phyloP scores from a whole-genome alignment of 2,797 vertebrate species.

The Liparis tanakae region DNA sequence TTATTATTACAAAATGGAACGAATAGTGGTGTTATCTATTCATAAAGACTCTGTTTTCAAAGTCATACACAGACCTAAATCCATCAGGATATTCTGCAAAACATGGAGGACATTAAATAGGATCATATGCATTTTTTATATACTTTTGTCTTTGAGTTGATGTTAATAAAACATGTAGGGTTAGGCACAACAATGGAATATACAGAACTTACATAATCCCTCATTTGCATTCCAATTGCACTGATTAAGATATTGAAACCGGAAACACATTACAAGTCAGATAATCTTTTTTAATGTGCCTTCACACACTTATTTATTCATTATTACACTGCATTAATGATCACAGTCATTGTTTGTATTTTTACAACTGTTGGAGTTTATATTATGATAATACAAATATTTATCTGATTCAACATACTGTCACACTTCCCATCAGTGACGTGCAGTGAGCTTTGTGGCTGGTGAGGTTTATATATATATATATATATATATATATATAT shows the following conservation, averaged over 20 bases:
- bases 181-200: conserved; percentile 25
- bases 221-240: conserved; percentile 28
- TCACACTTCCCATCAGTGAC: conserved; percentile 12
- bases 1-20: conserved; percentile 19
- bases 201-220: conserved; percentile 16
- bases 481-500: no score
- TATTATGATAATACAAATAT: conserved; percentile 42
- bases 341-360: conserved; percentile 33
- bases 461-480: no score
- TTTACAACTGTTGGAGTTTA: conserved; percentile 42
- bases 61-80: conserved; percentile 26
- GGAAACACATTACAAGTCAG: conserved; percentile 27
- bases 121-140: conserved; percentile 18
- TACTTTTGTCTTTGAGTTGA: conserved; percentile 21
- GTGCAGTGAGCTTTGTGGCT: no score
- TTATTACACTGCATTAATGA: conserved; percentile 47
- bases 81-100: conserved; percentile 17
- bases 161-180: conserved; percentile 31
- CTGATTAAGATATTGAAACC: conserved; percentile 24
- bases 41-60: conserved; percentile 9
- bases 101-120: conserved; percentile 8
- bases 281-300: conserved; percentile 36
- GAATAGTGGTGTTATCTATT: conserved; percentile 12
- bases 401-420: conserved; percentile 27
- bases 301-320: conserved; percentile 45